These are phyloP conservation scores for Araneus ventricosus DNA, from an alignment of 1,140 invertebrate species.

Conservation along the genomic window DNA sequence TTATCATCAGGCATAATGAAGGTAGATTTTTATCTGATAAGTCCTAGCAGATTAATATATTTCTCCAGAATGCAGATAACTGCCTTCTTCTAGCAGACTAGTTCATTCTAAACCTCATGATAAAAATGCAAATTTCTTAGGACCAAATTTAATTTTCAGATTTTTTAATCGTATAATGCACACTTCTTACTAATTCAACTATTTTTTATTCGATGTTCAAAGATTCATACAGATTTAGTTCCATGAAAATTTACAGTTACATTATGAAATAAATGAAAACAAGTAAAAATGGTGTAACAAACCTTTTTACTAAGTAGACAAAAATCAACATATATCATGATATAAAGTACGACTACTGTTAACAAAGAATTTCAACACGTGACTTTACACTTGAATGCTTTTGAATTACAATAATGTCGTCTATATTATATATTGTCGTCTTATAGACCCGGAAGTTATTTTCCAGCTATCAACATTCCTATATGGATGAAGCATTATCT, in stretches of 20 bases:
- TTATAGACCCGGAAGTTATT: conserved; percentile 61
- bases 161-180: neutral
- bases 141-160: too few relatives aligned
- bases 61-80: too few relatives aligned
- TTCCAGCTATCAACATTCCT: conserved; percentile 74
- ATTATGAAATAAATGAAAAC: conserved; percentile 53
- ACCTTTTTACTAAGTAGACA: conserved; percentile 75
- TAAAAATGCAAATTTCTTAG: too few relatives aligned
- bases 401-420: conserved; percentile 62
- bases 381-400: conserved; percentile 61
- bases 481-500: conserved; percentile 58
- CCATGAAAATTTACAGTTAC: conserved; percentile 43
- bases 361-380: conserved; percentile 71
- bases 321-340: conserved; percentile 75
- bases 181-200: conserved; percentile 45
- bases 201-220: conserved; percentile 61
- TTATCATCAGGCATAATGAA: too few relatives aligned
- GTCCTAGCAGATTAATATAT: too few relatives aligned
- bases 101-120: too few relatives aligned
- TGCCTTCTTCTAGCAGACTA: too few relatives aligned
- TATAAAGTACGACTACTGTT: conserved; percentile 74
- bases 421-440: conserved; percentile 52
- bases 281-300: conserved; percentile 72
- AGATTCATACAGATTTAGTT: conserved; percentile 40
- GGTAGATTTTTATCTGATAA: too few relatives aligned